Evolutionary conservation across 2,888 invertebrate species (phyloP), one percentile per base, ranked within the genome.

Genomic region (Drosophila atripex): DNA sequence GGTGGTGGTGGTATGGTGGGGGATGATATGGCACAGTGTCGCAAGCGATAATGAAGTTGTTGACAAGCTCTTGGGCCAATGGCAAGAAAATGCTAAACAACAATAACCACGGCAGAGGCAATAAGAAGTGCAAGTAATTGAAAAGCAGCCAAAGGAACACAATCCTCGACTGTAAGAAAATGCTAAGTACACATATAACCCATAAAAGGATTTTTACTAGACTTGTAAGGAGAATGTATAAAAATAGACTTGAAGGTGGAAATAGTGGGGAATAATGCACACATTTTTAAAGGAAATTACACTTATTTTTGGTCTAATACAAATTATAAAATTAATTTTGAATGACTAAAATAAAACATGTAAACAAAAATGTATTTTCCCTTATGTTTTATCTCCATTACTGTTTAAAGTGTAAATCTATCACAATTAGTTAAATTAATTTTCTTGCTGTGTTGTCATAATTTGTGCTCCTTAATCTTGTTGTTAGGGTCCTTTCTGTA

Each of bases 41-140:
- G 70, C 84, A 73, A 71, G 70, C 80, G 73, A 82, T 82, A 86
- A 82, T 82, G 87, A 86, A 82, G 87, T 82, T 82, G 80, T 86
- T 86, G 80, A 86, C 85, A 86, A 80, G 86, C 80, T 79, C 73
- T 71, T 77, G 80, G 75, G 64, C 50, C 54, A 68, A 72, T 50
- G 52, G 56, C 35, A 77, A 65, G 69, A 73, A 85, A 83, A 69
- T 61, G 79, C 70, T 59, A 76, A 84, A 76, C 76, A 72, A 71
- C 60, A 71, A 64, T 66, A 77, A 75, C 59, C 52, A 43, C 18
- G 49, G 45, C 25, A 45, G 38, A 43, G 45, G 38, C 47, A 30
- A 45, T 46, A 45, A 43, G 41, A 59, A 54, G 38, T 49, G 86
- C 86, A 78, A 71, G 86, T 82, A 80, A 86, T 76, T 82, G 83